Evolutionary conservation across 2,797 vertebrate species (phyloP), one percentile per base, ranked within the genome.

Genomic region (Alfaro cultratus): DNA sequence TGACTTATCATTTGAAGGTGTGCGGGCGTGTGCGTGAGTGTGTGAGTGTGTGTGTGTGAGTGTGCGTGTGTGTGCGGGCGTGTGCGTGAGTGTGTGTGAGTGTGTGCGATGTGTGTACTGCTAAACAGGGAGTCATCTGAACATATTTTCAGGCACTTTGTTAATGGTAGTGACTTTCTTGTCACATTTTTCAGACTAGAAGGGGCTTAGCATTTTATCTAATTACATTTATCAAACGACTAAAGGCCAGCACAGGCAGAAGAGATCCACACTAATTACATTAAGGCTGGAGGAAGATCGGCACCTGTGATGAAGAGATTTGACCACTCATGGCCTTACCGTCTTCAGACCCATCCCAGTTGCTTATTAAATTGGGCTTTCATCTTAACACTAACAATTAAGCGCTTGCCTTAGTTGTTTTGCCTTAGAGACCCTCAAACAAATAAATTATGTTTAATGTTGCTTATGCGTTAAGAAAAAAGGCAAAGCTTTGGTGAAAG

Each of bases 171-270:
- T 80, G 78, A 86, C 85, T 90, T 90, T 88, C 78, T 77, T 87
- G 86, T 93, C 87, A 87, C 86, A 89, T 82, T 87, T 90, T 88
- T 85, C 80, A 83, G 73, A 83, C 87, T 71, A 62, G 78, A 8
- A 76, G 79, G 77, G 83, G 80, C 85, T 87, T 68, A 68, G 87
- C 87, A 82, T 94, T 91, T 92, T 80, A 91, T 88, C 87, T 94
- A 94, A 95, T 95, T 91, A 90, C 91, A 89, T 94, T 94, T 94
- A 93, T 93, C 90, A 91, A 89, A 93, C 91, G 90, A 94, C 90
- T 92, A 91, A 92, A 91, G 90, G 87, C 85, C 91, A 85, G 80
- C 80, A 86, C 83, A 80, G 84, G 78, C 80, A 83, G 86, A 84
- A 86, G 86, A 89, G 89, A 92, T 87, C 87, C 91, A 89, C 91